phyloP scores from a whole-genome alignment of 2,888 invertebrate genomes.

The Eutolmus rufibarbis region DNA sequence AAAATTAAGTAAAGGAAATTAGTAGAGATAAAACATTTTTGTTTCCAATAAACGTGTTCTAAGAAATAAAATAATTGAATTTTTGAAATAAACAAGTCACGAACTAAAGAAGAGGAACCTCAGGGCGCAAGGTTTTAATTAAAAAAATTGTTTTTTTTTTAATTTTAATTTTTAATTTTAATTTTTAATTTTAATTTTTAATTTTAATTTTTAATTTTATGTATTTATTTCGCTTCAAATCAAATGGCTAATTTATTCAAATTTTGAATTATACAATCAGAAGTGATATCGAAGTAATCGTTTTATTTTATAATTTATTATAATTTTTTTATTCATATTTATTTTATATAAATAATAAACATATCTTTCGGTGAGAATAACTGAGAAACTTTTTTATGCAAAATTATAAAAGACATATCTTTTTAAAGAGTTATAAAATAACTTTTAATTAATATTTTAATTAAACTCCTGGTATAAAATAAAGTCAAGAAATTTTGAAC shows the following conservation, averaged over 20 bases:
- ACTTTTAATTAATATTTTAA: background rate
- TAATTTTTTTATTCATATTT: background rate
- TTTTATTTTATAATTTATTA: background rate
- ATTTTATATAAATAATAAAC: background rate
- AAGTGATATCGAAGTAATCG: too few species aligned
- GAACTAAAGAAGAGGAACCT: background rate
- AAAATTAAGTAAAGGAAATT: background rate
- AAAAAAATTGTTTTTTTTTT: background rate
- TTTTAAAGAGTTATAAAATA: background rate
- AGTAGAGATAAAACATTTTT: background rate
- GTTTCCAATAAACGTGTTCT: background rate
- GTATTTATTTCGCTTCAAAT: too few species aligned
- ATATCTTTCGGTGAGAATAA: background rate
- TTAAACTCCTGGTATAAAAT: too few species aligned
- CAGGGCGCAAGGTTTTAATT: background rate
- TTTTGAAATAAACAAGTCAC: background rate
- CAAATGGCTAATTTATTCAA: too few species aligned
- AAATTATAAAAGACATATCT: background rate
- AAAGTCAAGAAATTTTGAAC: too few species aligned
- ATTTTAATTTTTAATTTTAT: too few species aligned
- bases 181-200: too few species aligned
- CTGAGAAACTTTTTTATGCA: background rate
- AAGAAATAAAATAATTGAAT: background rate
- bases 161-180: too few species aligned
- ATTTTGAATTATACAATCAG: too few species aligned